A percentile compares a stretch with the other conserved stretches of the same genome.
Evolutionary conservation across 2,113 vertebrate species (phyloP).

Genomic region (Vulpes lagopus): DNA sequence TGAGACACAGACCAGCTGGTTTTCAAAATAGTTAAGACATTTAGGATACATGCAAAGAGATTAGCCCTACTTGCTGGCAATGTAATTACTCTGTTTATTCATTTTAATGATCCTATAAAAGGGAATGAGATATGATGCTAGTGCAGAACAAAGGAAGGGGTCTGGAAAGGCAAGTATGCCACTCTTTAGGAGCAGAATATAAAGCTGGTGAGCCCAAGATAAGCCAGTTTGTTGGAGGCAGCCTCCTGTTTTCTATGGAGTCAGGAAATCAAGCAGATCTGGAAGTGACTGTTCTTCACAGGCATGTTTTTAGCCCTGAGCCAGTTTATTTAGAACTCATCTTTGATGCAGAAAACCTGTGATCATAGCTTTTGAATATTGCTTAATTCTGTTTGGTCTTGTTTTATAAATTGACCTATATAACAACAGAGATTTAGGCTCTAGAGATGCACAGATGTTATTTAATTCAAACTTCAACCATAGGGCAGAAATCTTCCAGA

Average conservation of each 20-base stretch:
- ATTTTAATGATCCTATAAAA: conserved; percentile 45
- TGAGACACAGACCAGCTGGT: conserved; percentile 45
- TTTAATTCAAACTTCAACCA: not conserved
- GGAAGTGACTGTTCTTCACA: not conserved
- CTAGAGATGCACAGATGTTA: not conserved
- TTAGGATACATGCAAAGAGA: not conserved
- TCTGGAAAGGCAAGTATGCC: not conserved
- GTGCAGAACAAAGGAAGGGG: not conserved
- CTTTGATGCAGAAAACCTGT: not conserved
- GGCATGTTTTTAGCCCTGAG: not conserved
- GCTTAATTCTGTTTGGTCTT: not conserved
- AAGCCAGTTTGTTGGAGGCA: not conserved
- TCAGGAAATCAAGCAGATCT: not conserved
- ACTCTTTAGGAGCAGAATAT: conserved; percentile 15
- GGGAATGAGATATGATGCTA: not conserved
- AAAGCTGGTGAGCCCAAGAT: not conserved
- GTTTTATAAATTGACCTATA: not conserved
- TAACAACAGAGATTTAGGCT: not conserved
- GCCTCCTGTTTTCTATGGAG: not conserved
- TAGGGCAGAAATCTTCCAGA: not conserved
- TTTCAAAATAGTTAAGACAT: conserved; percentile 53
- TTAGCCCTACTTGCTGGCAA: conserved; percentile 3
- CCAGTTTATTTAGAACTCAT: not conserved
- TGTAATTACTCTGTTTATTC: conserved; percentile 47
- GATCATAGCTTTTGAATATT: not conserved